Percentiles rank a stretch among this genome's conserved stretches.
phyloP scores from a whole-genome alignment of 2,797 vertebrate genomes.

The Coreius guichenoti region DNA sequence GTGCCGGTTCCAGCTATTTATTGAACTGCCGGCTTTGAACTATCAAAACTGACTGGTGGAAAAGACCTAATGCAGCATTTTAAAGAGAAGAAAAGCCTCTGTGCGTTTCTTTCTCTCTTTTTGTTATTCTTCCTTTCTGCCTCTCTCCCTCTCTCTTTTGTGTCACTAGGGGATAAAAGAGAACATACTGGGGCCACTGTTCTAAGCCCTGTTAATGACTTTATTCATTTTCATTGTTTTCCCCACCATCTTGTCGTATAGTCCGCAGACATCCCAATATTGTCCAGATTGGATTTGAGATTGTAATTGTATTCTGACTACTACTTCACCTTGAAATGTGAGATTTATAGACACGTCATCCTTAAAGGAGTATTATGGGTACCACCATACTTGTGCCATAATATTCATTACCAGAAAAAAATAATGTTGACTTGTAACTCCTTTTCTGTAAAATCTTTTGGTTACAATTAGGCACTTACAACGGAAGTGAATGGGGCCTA shows the following conservation, averaged over 20 bases:
- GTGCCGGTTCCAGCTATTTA: conserved; percentile 99
- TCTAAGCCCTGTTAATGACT: conserved; percentile 93
- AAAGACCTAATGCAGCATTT: conserved; percentile 92
- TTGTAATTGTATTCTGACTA: conserved; percentile 86
- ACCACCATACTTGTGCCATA: background rate
- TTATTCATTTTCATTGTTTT: conserved; percentile 84
- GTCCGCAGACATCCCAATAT: conserved; percentile 77
- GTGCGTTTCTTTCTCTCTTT: conserved; percentile 88
- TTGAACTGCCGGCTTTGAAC: conserved; percentile 99
- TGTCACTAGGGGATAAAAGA: conserved; percentile 89
- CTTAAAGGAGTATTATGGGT: conserved; percentile 28
- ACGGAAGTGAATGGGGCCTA: background rate
- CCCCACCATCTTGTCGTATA: conserved; percentile 70
- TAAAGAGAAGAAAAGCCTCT: conserved; percentile 90
- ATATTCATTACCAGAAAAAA: background rate
- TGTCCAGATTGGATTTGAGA: conserved; percentile 87
- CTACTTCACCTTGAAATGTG: conserved; percentile 93
- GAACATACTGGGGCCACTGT: conserved; percentile 87
- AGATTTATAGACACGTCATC: conserved; percentile 65
- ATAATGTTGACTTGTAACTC: background rate
- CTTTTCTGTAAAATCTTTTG: background rate
- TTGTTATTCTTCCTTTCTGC: conserved; percentile 83
- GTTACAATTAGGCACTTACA: background rate
- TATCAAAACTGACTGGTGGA: conserved; percentile 95
- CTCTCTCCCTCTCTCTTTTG: conserved; percentile 81